These are phyloP conservation scores for Glareola pratincola DNA, from an alignment of 2,113 vertebrate genomes.

Conservation along the genomic window DNA sequence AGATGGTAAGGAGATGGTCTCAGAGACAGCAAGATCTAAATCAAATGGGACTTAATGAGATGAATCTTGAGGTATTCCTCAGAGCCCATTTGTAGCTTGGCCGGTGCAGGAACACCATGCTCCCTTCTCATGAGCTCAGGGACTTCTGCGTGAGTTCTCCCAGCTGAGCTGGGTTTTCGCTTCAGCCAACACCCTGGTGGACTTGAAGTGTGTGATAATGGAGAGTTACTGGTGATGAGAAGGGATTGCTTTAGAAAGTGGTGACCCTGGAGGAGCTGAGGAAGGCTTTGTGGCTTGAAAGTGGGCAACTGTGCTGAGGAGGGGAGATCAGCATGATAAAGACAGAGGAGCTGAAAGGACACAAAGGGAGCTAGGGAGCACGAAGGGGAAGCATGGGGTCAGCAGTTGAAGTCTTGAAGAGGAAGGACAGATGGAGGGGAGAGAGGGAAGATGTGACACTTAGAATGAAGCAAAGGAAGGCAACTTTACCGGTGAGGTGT, in stretches of 20 bases:
- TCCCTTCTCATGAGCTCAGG: not conserved
- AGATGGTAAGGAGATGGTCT: not conserved
- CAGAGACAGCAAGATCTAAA: not conserved
- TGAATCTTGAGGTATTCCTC: not conserved
- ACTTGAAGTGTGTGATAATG: not conserved
- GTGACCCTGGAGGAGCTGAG: not conserved
- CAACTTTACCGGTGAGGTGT: not conserved
- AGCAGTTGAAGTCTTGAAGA: not conserved
- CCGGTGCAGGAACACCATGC: not conserved
- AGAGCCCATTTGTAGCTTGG: not conserved
- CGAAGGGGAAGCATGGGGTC: conserved; percentile 9
- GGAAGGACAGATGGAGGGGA: not conserved
- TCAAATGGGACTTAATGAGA: not conserved
- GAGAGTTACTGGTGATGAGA: not conserved
- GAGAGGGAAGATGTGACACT: not conserved
- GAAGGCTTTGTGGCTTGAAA: conserved; percentile 12
- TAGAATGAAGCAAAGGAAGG: not conserved
- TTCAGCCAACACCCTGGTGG: not conserved
- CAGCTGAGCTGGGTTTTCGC: not conserved
- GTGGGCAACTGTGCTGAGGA: not conserved
- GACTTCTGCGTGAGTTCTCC: not conserved
- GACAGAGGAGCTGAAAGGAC: conserved; percentile 20
- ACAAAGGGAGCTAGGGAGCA: not conserved
- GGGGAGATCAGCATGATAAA: conserved; percentile 50
- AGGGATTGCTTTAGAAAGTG: not conserved